Conservation (phyloP, 2,888 invertebrate genomes). For the Meiosimyza platycephala region DNA sequence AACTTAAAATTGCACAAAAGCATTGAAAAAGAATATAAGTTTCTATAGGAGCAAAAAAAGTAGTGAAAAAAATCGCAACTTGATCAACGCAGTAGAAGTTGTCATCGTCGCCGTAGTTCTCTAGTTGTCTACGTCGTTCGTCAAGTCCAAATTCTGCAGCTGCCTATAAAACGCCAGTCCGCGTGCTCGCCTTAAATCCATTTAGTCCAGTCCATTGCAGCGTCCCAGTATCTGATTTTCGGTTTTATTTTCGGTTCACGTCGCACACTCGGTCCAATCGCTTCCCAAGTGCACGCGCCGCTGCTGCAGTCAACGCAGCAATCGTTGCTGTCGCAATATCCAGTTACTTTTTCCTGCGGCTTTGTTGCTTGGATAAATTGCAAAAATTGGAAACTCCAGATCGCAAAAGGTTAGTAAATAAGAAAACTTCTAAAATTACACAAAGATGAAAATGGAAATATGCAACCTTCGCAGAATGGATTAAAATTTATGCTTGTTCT, state of each 20-base stretch:
- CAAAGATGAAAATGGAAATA: too few species aligned
- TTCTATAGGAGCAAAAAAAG: constrained; percentile 10
- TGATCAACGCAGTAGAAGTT: constrained; percentile 15
- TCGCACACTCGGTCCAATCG: too few species aligned
- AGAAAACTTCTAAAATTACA: not conserved
- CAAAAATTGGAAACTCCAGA: constrained; percentile 39
- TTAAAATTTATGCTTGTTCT: not conserved
- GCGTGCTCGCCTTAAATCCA: not conserved
- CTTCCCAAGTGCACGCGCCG: constrained; percentile 5
- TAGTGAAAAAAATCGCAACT: constrained; percentile 7
- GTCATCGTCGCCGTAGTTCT: not conserved
- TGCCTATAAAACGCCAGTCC: not conserved
- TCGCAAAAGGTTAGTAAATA: constrained; percentile 29
- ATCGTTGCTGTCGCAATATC: not conserved
- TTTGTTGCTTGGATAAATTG: constrained; percentile 12
- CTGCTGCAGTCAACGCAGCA: not conserved
- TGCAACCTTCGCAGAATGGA: not conserved
- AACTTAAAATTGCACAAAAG: not conserved
- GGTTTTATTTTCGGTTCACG: too few species aligned
- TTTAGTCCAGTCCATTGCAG: constrained; percentile 3
- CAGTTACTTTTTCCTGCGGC: not conserved
- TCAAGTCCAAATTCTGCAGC: not conserved
- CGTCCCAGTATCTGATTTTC: not conserved
- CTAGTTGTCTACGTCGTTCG: too few species aligned
- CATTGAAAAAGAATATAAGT: not conserved